Evolutionary conservation across 2,888 invertebrate genomes (phyloP), one percentile per base, ranked within the genome.

Genomic region (Epinotia nisella): DNA sequence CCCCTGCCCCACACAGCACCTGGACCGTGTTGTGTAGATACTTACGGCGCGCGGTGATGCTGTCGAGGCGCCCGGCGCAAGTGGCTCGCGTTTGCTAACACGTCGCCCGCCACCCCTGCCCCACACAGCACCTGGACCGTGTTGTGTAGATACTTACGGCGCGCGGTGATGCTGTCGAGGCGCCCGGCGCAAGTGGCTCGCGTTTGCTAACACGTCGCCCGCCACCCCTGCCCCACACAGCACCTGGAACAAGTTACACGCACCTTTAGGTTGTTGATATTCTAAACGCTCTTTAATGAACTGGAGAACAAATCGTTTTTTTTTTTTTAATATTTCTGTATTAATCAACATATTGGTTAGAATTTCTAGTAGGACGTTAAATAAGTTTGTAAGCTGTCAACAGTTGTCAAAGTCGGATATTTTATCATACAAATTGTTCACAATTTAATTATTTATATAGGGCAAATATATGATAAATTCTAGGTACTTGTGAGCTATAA

Each of bases 171-270:
- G 89, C 75, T 87, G 85, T 77, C 83, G 87, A 41, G 90, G 90
- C 83, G 90, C 84, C 79, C 82, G 84, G 77, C 83, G 83, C 86
- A 88, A 90, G 83, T 91, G 91, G 87, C 89, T 93, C 87, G 88
- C 89, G 91, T 93, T 93, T 79, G 86, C 90, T 80, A 89, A 85
- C 87, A 87, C 83, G 87, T 92, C 92, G 88, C 89, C 90, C 79
- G 90, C 90, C 87, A 89, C 91, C 90, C 91, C 90, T 87, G 91
- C 92, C 87, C 91, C 92, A 88, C 91, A 93, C 92, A 93, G 89
- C 93, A 93, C 93, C 93, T 93, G 89, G 1, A 78, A 78, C 69
- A 70, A 64, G 76, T 19, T 58, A 35, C 61, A 69, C n/a, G 49
- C 49, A 45, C 29, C 19, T 64, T 60, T 71, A 24, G 4, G 3